phyloP scores from a whole-genome alignment of 2,797 vertebrate genomes.

The Setipinna tenuifilis region DNA sequence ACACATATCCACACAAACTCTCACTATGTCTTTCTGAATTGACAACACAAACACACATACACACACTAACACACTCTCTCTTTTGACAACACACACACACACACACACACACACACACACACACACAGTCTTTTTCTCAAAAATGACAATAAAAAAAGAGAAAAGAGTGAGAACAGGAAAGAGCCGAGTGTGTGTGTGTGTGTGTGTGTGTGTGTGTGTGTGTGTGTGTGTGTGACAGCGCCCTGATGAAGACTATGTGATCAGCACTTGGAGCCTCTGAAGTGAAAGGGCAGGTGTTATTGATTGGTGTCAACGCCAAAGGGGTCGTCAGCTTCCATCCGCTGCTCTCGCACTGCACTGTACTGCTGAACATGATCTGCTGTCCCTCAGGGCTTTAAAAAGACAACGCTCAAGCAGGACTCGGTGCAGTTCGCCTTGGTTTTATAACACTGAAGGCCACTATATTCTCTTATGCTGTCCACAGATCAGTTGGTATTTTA shows the following conservation, averaged over 20 bases:
- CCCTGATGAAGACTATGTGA: constrained; percentile 14
- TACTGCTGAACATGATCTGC: constrained; percentile 19
- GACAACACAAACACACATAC: neutral
- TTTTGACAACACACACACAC: neutral
- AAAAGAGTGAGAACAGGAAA: neutral
- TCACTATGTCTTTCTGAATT: no score
- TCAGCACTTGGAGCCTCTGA: constrained; percentile 14
- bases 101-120: neutral
- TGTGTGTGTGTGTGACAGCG: neutral
- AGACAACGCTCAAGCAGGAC: neutral
- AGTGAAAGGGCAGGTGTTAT: neutral
- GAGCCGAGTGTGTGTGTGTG: constrained; percentile 24
- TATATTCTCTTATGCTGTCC: neutral
- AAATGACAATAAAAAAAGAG: no score
- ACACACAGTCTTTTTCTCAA: neutral
- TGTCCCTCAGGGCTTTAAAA: neutral
- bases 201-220: constrained; percentile 15
- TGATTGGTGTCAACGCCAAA: constrained; percentile 32
- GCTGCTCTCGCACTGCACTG: neutral
- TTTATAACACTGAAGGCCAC: neutral
- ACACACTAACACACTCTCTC: neutral
- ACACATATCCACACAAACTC: neutral
- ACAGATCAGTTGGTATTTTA: neutral
- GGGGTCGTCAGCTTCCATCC: constrained; percentile 21
- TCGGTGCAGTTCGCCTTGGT: neutral